Conservation (phyloP, 2,113 vertebrate genomes). For the Pluvianellus socialis region DNA sequence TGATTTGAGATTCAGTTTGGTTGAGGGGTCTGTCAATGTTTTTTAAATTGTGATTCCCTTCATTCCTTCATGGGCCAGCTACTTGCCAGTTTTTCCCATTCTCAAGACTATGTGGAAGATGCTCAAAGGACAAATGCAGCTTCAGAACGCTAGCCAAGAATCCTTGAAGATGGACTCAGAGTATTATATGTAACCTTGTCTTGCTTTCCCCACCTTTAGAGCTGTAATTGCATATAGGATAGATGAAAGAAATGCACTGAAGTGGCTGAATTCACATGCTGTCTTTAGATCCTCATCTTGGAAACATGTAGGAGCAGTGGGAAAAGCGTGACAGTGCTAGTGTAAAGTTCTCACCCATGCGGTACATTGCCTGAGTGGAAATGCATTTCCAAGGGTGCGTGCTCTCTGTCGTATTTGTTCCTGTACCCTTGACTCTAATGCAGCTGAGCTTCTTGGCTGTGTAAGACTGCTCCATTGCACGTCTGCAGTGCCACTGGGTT, state of each 20-base stretch:
- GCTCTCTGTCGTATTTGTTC: neutral
- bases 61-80: neutral
- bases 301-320: neutral
- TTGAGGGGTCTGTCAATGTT: neutral
- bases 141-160: neutral
- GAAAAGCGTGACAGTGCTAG: neutral
- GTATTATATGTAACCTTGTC: neutral
- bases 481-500: neutral
- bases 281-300: neutral
- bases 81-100: neutral
- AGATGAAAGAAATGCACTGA: neutral
- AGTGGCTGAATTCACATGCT: neutral
- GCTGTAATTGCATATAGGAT: neutral
- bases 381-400: neutral
- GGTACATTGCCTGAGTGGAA: neutral
- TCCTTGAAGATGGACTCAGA: neutral
- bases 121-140: neutral
- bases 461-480: neutral
- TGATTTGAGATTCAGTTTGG: neutral
- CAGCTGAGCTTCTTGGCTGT: neutral
- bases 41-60: neutral
- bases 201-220: neutral
- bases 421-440: neutral
- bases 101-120: neutral
- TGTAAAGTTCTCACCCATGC: neutral